A percentile compares a stretch with the other conserved stretches of the same genome.
Evolutionary conservation across 2,888 invertebrate genomes (phyloP).

Genomic region (Hypercompe scribonia): DNA sequence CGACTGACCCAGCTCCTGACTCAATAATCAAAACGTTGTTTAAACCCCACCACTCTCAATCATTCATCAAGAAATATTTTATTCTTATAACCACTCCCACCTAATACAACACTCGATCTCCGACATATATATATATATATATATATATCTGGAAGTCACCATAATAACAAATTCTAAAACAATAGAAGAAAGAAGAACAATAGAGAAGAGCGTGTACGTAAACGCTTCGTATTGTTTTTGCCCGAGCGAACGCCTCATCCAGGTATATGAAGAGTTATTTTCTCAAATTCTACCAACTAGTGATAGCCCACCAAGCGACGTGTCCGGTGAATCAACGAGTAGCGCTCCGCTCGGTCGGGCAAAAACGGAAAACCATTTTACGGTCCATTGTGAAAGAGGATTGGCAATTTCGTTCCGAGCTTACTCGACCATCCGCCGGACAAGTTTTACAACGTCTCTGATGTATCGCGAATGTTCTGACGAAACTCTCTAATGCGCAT

Average conservation of each 20-base stretch:
- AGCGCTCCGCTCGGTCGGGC: conserved; percentile 82
- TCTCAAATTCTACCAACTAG: conserved; percentile 77
- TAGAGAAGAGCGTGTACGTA: conserved; percentile 32
- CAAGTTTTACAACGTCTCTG: conserved; percentile 82
- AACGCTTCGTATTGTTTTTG: conserved; percentile 30
- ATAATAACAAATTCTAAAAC: not conserved
- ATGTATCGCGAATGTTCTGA: conserved; percentile 74
- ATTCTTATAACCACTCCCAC: too few species aligned
- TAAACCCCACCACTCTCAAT: too few species aligned
- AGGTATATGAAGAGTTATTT: conserved; percentile 77
- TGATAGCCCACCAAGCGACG: conserved; percentile 81
- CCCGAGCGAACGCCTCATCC: conserved; percentile 26
- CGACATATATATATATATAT: too few species aligned
- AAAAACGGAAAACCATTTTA: conserved; percentile 87
- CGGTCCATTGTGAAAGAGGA: conserved; percentile 86
- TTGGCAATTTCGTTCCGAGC: conserved; percentile 85
- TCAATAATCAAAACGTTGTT: too few species aligned
- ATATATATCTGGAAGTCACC: not conserved
- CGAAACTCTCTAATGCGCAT: conserved; percentile 68
- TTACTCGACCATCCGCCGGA: conserved; percentile 82
- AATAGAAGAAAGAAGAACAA: conserved; percentile 21
- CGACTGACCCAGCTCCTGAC: too few species aligned
- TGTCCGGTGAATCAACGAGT: conserved; percentile 85
- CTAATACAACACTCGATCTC: too few species aligned
- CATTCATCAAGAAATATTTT: too few species aligned